Conservation (phyloP, 2,113 vertebrate genomes). For the Irena cyanogastra region DNA sequence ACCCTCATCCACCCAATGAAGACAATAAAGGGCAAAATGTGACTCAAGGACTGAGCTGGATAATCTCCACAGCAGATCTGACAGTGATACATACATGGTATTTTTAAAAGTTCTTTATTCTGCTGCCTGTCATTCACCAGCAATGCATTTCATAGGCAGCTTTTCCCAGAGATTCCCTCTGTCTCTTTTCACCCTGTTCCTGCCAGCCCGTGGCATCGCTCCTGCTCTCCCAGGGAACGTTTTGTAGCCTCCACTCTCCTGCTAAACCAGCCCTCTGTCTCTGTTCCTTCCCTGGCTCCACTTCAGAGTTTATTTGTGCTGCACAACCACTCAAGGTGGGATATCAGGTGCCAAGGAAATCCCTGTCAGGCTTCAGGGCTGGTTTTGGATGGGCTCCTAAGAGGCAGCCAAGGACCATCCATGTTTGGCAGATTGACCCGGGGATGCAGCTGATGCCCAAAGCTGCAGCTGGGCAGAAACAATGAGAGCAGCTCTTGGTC, state of each 20-base stretch:
- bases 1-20: background rate
- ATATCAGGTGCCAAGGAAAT: background rate
- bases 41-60: background rate
- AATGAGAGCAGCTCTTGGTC: background rate
- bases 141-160: background rate
- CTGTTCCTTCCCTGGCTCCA: background rate
- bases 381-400: background rate
- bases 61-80: background rate
- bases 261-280: rapidly evolving
- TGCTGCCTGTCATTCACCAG: background rate
- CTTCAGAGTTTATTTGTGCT: background rate
- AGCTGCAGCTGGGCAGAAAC: rapidly evolving
- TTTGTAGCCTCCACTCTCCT: rapidly evolving
- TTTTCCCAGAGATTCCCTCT: background rate
- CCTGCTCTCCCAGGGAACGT: rapidly evolving
- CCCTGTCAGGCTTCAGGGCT: background rate
- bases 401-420: background rate
- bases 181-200: background rate
- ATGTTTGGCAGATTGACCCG: rapidly evolving
- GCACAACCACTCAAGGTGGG: rapidly evolving
- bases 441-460: background rate
- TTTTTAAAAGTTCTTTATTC: background rate
- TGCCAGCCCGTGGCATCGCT: background rate
- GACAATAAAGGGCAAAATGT: background rate
- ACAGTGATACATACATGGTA: background rate